A percentile compares a stretch with the other conserved stretches of the same genome.
Evolutionary conservation across 2,888 invertebrate genomes (phyloP).

Genomic region (Ophion ventricosus): DNA sequence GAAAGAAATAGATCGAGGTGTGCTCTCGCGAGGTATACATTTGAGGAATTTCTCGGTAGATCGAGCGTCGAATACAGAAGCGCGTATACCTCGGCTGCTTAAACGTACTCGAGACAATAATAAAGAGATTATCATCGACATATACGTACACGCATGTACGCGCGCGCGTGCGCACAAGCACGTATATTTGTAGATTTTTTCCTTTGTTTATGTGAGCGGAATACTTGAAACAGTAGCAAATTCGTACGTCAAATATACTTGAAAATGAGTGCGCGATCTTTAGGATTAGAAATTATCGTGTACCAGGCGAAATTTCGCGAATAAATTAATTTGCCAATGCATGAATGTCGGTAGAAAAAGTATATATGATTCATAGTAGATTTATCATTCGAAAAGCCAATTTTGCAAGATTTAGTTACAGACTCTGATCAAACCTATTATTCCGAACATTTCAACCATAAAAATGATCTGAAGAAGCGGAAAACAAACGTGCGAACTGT

Average conservation of each 20-base stretch:
- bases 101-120: conserved; percentile 48
- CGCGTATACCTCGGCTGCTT: not conserved
- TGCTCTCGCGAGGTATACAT: conserved; percentile 36
- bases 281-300: not conserved
- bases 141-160: not conserved
- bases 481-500: too few species aligned
- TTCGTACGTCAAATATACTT: conserved; percentile 1
- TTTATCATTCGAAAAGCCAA: conserved; percentile 15
- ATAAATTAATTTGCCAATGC: not conserved
- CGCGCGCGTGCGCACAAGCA: not conserved
- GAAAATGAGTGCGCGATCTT: not conserved
- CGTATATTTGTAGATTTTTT: not conserved
- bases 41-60: conserved; percentile 56
- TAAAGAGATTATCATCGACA: conserved; percentile 12
- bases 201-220: not conserved
- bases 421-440: not conserved
- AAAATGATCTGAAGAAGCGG: too few species aligned
- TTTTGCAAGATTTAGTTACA: conserved; percentile 5
- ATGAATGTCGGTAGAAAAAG: not conserved
- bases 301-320: not conserved
- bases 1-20: conserved; percentile 31
- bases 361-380: conserved; percentile 24
- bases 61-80: conserved; percentile 22
- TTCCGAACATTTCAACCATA: too few species aligned
- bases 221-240: not conserved